phyloP scores from a whole-genome alignment of 1,140 invertebrate species.

The Penaeus japonicus region DNA sequence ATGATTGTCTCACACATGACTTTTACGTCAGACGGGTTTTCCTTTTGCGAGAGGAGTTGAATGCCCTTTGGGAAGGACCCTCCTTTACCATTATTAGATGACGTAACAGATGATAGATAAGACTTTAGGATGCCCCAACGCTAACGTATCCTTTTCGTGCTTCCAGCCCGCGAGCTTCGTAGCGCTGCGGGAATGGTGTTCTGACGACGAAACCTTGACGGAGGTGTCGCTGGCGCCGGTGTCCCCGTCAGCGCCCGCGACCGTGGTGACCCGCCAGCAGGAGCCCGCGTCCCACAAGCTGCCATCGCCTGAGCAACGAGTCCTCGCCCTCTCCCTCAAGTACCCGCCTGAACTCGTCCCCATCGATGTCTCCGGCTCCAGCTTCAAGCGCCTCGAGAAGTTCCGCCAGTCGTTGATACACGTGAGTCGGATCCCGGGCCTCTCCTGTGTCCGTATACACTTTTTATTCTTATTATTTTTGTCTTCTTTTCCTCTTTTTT shows the following conservation, averaged over 20 bases:
- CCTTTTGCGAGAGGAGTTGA: too few species aligned
- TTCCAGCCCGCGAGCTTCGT: slow-evolving; percentile 80
- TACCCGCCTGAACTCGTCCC: slow-evolving; percentile 86
- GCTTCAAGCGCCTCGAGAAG: slow-evolving; percentile 85
- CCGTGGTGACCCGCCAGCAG: slow-evolving; percentile 60
- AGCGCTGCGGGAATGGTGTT: slow-evolving; percentile 81
- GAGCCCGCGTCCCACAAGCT: slow-evolving; percentile 66
- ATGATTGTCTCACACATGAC: too few species aligned
- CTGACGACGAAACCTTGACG: slow-evolving; percentile 76
- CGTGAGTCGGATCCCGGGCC: slow-evolving; percentile 65
- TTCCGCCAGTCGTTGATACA: slow-evolving; percentile 81
- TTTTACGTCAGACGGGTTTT: too few species aligned
- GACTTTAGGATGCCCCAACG: not conserved
- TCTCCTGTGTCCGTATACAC: slow-evolving; percentile 61
- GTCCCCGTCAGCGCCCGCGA: slow-evolving; percentile 54
- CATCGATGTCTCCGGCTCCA: slow-evolving; percentile 84
- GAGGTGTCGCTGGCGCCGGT: slow-evolving; percentile 74
- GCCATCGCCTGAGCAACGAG: slow-evolving; percentile 72
- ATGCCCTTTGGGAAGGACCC: too few species aligned
- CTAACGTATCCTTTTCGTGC: slow-evolving; percentile 47
- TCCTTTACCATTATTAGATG: too few species aligned
- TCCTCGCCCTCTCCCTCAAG: slow-evolving; percentile 65
- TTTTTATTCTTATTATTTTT: slow-evolving; percentile 36
- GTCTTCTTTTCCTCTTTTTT: not conserved
- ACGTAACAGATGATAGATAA: not conserved